Evolutionary conservation across 2,113 vertebrate species (phyloP).

Genomic region (Indicator maculatus): DNA sequence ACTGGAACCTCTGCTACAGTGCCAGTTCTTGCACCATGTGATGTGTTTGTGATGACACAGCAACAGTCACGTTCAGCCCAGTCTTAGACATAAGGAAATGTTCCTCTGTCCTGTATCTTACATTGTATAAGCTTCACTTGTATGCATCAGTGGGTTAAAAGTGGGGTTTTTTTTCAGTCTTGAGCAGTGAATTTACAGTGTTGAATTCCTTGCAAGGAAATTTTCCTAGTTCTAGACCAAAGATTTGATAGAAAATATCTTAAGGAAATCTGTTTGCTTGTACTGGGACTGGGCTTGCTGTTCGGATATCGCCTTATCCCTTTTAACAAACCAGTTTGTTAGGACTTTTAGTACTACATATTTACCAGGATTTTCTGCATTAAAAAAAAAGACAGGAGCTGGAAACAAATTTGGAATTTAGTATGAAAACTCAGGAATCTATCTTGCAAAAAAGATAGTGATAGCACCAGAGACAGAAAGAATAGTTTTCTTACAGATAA

Average conservation of each 20-base stretch:
- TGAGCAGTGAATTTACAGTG: not conserved
- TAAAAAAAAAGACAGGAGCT: not conserved
- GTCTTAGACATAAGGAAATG: not conserved
- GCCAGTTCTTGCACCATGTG: accelerated
- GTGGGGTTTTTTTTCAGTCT: not conserved
- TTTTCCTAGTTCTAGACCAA: not conserved
- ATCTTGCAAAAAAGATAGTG: not conserved
- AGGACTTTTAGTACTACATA: not conserved
- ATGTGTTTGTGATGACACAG: not conserved
- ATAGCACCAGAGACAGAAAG: not conserved
- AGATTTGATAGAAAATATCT: not conserved
- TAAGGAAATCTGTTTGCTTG: not conserved
- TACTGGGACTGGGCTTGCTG: not conserved
- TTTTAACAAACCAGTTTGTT: not conserved
- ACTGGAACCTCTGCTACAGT: not conserved
- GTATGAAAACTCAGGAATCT: not conserved
- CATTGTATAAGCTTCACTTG: not conserved
- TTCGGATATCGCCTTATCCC: not conserved
- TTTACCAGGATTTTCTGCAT: not conserved
- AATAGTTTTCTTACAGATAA: not conserved
- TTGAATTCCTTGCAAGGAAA: not conserved
- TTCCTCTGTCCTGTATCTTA: not conserved
- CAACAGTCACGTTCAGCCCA: not conserved
- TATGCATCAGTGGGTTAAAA: not conserved
- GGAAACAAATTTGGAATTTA: not conserved